Percentiles rank a stretch among this genome's conserved stretches.
Evolutionary conservation across 2,888 invertebrate species (phyloP).

Genomic region (Mesoligia furuncula): DNA sequence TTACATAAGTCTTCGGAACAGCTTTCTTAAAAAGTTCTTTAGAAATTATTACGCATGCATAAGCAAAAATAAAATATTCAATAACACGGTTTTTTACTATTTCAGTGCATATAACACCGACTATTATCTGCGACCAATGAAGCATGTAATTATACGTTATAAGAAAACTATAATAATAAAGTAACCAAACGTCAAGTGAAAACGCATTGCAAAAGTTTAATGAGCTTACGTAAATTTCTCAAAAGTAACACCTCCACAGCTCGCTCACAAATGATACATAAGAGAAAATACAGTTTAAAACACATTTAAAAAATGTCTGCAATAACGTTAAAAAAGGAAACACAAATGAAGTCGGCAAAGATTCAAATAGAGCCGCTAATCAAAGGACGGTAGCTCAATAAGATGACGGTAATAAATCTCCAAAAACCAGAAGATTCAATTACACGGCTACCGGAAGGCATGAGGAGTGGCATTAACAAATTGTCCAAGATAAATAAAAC

Average conservation of each 20-base stretch:
- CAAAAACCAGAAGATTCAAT: constrained; percentile 89
- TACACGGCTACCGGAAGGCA: constrained; percentile 88
- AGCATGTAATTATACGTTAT: constrained; percentile 61
- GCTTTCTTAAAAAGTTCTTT: constrained; percentile 31
- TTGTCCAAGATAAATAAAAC: constrained; percentile 89
- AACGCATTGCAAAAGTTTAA: constrained; percentile 48
- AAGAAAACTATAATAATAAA: constrained; percentile 52
- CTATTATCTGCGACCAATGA: constrained; percentile 57
- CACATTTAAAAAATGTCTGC: constrained; percentile 40
- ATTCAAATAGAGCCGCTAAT: constrained; percentile 80
- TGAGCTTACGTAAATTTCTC: constrained; percentile 50
- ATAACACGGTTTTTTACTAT: constrained; percentile 49
- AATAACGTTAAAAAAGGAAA: constrained; percentile 62
- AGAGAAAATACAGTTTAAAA: constrained; percentile 16
- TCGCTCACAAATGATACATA: constrained; percentile 19
- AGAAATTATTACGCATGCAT: constrained; percentile 33
- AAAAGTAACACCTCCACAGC: constrained; percentile 14
- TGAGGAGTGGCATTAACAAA: constrained; percentile 89
- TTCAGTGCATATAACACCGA: constrained; percentile 47
- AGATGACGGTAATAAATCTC: constrained; percentile 84
- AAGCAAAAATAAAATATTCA: constrained; percentile 50
- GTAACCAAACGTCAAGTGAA: constrained; percentile 51
- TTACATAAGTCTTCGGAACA: constrained; percentile 48
- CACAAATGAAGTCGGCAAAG: constrained; percentile 73
- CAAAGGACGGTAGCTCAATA: constrained; percentile 86